These are phyloP conservation scores for Diplosoma virens DNA, from an alignment of 23 tunicate species.

Conservation along the genomic window DNA sequence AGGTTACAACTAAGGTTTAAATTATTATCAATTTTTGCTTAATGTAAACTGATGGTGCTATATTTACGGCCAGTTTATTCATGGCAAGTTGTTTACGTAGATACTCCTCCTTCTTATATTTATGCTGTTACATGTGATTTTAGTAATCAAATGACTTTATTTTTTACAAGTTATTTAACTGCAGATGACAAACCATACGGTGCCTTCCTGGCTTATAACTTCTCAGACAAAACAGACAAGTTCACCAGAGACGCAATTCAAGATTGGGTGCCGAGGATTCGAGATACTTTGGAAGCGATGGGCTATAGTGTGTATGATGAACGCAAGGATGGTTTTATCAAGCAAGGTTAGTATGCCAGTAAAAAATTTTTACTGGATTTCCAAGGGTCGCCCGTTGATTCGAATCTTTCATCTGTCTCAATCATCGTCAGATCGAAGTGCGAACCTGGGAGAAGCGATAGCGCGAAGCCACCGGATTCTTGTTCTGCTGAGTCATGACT, in stretches of 20 bases:
- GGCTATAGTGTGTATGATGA: conserved; percentile 50
- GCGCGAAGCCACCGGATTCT: conserved; percentile 37
- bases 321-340: conserved; percentile 13
- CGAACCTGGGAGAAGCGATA: conserved; percentile 10
- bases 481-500: conserved; percentile 26
- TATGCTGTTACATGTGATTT: no score
- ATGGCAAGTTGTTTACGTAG: no score
- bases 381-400: no score
- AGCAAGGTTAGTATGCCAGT: background rate
- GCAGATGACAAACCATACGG: conserved; percentile 51
- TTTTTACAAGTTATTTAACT: no score
- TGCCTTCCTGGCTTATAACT: conserved; percentile 52
- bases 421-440: conserved; percentile 10
- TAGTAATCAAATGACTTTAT: no score
- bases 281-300: conserved; percentile 13
- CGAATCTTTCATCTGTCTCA: no score
- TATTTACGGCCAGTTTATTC: no score
- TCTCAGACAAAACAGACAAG: conserved; percentile 34
- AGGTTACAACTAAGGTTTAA: no score
- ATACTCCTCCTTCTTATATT: no score
- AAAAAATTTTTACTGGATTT: no score
- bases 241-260: conserved; percentile 21
- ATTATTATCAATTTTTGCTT: no score
- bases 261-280: background rate
- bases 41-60: no score